These are phyloP conservation scores for Bovichtus variegatus DNA, from an alignment of 2,797 vertebrate species.

Conservation along the genomic window DNA sequence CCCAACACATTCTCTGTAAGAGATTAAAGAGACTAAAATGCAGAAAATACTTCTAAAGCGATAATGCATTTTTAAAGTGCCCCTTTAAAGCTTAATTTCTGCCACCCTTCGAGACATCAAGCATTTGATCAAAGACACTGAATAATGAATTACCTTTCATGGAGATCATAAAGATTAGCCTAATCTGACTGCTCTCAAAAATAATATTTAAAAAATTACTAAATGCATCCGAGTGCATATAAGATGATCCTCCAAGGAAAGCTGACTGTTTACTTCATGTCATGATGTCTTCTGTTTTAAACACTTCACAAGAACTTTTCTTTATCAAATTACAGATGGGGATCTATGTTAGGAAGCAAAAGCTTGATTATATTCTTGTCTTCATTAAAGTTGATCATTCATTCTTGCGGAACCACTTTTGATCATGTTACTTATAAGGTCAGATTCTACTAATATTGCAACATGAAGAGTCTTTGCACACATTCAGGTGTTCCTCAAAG, in stretches of 20 bases:
- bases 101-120: constrained; percentile 31
- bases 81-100: constrained; percentile 49
- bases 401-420: not conserved
- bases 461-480: not conserved
- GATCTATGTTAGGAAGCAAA: not conserved
- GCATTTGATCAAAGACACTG: constrained; percentile 50
- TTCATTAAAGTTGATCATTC: constrained; percentile 19
- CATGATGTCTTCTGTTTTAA: constrained; percentile 7
- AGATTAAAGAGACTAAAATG: constrained; percentile 23
- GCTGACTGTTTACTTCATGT: constrained; percentile 9
- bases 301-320: constrained; percentile 2
- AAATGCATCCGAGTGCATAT: constrained; percentile 16
- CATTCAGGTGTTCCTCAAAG: too few species aligned
- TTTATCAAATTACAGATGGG: not conserved
- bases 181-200: constrained; percentile 40
- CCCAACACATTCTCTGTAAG: not conserved
- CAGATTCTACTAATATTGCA: not conserved
- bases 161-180: constrained; percentile 57
- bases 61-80: constrained; percentile 52
- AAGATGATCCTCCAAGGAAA: not conserved
- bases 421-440: not conserved
- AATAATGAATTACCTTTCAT: constrained; percentile 62
- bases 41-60: constrained; percentile 28
- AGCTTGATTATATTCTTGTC: constrained; percentile 26
- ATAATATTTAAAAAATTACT: constrained; percentile 24